phyloP scores from a whole-genome alignment of 2,888 invertebrate genomes.

The Dynastes maya region DNA sequence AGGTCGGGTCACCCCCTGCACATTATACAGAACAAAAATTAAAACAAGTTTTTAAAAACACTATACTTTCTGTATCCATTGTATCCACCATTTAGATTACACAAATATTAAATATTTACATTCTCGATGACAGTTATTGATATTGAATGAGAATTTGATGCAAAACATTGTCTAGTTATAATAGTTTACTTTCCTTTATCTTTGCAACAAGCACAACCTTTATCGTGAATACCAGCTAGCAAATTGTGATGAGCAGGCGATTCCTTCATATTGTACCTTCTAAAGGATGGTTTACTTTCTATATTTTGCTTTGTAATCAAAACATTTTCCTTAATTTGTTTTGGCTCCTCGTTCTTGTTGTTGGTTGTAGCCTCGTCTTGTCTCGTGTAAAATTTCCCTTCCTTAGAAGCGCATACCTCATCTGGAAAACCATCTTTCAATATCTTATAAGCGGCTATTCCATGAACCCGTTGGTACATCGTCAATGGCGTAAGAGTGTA shows the following conservation, averaged over 20 bases:
- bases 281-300: not conserved
- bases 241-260: not conserved
- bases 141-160: not conserved
- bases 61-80: not conserved
- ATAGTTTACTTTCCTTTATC: not conserved
- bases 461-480: conserved; percentile 49
- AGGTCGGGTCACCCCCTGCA: no score
- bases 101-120: no score
- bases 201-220: not conserved
- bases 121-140: not conserved
- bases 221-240: not conserved
- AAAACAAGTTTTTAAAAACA: not conserved
- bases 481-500: conserved; percentile 47
- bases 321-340: not conserved
- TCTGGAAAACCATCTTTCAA: conserved; percentile 19
- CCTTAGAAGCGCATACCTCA: not conserved
- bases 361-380: no score
- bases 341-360: not conserved
- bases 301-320: not conserved
- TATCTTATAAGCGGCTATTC: conserved; percentile 30
- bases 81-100: not conserved
- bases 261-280: not conserved
- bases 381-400: no score
- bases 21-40: no score
- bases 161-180: not conserved